phyloP scores from a whole-genome alignment of 2,888 invertebrate genomes.

The Phalera bucephala region DNA sequence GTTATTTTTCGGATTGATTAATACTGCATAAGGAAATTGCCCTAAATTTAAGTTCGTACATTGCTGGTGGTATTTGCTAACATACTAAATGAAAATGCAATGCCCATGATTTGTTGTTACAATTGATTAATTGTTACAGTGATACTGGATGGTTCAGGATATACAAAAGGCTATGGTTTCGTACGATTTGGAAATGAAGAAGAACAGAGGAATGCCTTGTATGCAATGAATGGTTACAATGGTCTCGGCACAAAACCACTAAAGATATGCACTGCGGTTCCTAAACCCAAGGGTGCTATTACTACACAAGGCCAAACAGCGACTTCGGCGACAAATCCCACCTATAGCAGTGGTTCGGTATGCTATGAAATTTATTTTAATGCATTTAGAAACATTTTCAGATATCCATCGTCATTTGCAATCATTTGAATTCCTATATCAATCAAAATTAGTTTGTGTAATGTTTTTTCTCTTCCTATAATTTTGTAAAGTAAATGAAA shows the following conservation, averaged over 20 bases:
- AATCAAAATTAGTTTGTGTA: too few relatives aligned
- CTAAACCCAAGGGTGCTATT: constrained; percentile 87
- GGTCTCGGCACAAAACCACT: constrained; percentile 94
- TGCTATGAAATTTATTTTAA: constrained; percentile 4
- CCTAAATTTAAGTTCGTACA: too few relatives aligned
- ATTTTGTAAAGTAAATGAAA: too few relatives aligned
- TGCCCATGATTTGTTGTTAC: too few relatives aligned
- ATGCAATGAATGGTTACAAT: constrained; percentile 96
- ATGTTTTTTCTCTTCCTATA: too few relatives aligned
- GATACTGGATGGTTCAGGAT: constrained; percentile 93
- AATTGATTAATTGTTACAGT: too few relatives aligned
- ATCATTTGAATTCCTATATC: too few relatives aligned
- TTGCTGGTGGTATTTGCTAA: too few relatives aligned
- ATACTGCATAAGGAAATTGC: too few relatives aligned
- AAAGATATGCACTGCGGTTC: constrained; percentile 96
- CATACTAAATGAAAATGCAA: too few relatives aligned
- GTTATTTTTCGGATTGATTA: too few relatives aligned
- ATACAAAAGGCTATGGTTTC: constrained; percentile 98
- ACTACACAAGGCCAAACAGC: constrained; percentile 54
- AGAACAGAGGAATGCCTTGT: constrained; percentile 95
- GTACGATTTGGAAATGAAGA: constrained; percentile 97
- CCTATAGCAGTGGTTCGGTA: constrained; percentile 66
- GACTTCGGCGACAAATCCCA: constrained; percentile 48
- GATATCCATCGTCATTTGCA: too few relatives aligned
- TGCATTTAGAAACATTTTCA: not conserved